Conservation (phyloP, 2,797 vertebrate species). For the Coccyzus lansbergi region DNA sequence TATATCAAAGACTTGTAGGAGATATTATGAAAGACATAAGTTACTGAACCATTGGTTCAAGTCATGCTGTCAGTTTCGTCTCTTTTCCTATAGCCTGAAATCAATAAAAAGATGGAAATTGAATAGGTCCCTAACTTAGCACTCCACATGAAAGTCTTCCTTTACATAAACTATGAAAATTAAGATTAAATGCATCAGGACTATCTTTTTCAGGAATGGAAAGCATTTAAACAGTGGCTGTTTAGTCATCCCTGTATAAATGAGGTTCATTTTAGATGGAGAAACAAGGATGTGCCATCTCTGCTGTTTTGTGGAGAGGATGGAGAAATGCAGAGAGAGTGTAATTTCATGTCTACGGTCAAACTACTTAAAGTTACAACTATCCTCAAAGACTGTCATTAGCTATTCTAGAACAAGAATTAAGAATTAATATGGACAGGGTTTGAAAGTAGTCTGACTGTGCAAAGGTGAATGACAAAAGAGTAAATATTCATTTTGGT, state of each 20-base stretch:
- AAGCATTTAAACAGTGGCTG: neutral
- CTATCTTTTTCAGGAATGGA: neutral
- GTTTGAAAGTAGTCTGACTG: neutral
- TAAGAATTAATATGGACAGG: neutral
- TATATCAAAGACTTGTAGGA: slow-evolving; percentile 4
- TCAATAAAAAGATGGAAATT: slow-evolving; percentile 25
- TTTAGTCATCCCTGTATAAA: neutral
- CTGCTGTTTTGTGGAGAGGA: neutral
- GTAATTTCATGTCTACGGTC: neutral
- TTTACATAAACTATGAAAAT: neutral
- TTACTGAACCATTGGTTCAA: neutral
- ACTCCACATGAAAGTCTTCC: neutral
- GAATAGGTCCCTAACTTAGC: neutral
- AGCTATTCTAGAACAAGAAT: neutral
- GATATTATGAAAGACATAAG: slow-evolving; percentile 17
- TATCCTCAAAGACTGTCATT: neutral
- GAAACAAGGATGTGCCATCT: neutral
- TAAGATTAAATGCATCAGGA: neutral
- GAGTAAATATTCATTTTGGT: neutral
- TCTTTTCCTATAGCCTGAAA: neutral
- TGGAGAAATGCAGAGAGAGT: neutral
- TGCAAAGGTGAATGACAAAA: neutral
- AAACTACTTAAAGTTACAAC: neutral
- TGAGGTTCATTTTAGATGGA: neutral
- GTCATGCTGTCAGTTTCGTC: neutral